Evolutionary conservation across 1,140 invertebrate genomes (phyloP), one percentile per base, ranked within the genome.

Genomic region (Ephestia elutella): DNA sequence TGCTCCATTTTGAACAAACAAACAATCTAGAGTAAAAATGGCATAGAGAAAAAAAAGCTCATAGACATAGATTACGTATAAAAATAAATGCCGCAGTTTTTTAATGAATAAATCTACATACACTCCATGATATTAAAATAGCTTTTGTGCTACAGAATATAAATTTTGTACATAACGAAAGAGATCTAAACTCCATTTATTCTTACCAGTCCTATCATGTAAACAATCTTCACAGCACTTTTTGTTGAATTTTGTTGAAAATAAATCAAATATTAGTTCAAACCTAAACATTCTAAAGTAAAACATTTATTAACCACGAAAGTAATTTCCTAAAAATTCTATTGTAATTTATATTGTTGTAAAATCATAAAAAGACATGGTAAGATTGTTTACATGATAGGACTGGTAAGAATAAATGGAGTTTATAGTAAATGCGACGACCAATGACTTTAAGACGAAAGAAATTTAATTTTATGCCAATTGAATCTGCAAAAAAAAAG

Each of bases 181-280:
- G 62, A 59, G 62, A 59, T 63, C 61, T 48, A 28, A 3, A 28
- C n/a, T n/a, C n/a, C n/a, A n/a, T n/a, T n/a, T n/a, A n/a, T n/a
- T n/a, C n/a, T n/a, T n/a, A n/a, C n/a, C n/a, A n/a, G n/a, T n/a
- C n/a, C n/a, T n/a, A n/a, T n/a, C n/a, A n/a, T n/a, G n/a, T n/a
- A n/a, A n/a, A n/a, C n/a, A n/a, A n/a, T n/a, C n/a, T n/a, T n/a
- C n/a, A n/a, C n/a, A n/a, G n/a, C n/a, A n/a, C n/a, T n/a, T n/a
- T n/a, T n/a, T n/a, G n/a, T n/a, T n/a, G n/a, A n/a, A n/a, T n/a
- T n/a, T n/a, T n/a, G n/a, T n/a, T n/a, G n/a, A n/a, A n/a, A n/a
- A n/a, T n/a, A n/a, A n/a, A n/a, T n/a, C n/a, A n/a, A n/a, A n/a
- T n/a, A n/a, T n/a, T n/a, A n/a, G n/a, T n/a, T n/a, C n/a, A n/a